phyloP scores from a whole-genome alignment of 92 coral and sea anemone genomes.

The Actinernus sp. region DNA sequence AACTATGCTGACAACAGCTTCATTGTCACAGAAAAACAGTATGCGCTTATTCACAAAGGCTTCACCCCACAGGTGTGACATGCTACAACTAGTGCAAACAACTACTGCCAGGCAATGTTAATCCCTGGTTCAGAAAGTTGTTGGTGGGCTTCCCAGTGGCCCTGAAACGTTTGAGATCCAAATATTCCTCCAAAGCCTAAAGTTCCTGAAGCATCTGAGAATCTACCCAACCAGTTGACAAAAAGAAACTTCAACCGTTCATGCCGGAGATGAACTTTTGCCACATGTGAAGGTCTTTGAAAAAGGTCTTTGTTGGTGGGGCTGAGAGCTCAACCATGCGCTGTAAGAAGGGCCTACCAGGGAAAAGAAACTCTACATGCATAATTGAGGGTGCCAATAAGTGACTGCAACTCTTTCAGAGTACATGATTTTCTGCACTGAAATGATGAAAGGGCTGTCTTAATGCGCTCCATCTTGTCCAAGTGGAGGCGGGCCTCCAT shows the following conservation, averaged over 20 bases:
- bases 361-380: conserved; percentile 44
- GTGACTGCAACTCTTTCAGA: too few relatives aligned
- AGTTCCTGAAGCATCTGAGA: conserved; percentile 63
- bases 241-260: conserved; percentile 41
- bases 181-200: conserved; percentile 43
- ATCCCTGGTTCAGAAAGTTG: conserved; percentile 30
- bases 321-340: conserved; percentile 29
- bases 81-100: conserved; percentile 57
- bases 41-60: conserved; percentile 22
- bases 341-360: conserved; percentile 30
- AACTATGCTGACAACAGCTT: conserved; percentile 30
- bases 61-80: conserved; percentile 39
- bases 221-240: conserved; percentile 4
- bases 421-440: too few relatives aligned
- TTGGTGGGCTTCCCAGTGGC: conserved; percentile 34
- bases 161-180: conserved; percentile 43
- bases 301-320: conserved; percentile 30
- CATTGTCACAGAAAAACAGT: conserved; percentile 35
- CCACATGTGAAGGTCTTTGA: conserved; percentile 46
- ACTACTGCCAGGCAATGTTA: conserved; percentile 51
- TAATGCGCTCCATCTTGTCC: conserved; percentile 23
- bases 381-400: conserved; percentile 28
- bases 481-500: conserved; percentile 51
- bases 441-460: too few relatives aligned
- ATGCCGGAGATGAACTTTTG: conserved; percentile 22